Evolutionary conservation across 2,113 vertebrate genomes (phyloP).

Genomic region (Rousettus leschenaultii): DNA sequence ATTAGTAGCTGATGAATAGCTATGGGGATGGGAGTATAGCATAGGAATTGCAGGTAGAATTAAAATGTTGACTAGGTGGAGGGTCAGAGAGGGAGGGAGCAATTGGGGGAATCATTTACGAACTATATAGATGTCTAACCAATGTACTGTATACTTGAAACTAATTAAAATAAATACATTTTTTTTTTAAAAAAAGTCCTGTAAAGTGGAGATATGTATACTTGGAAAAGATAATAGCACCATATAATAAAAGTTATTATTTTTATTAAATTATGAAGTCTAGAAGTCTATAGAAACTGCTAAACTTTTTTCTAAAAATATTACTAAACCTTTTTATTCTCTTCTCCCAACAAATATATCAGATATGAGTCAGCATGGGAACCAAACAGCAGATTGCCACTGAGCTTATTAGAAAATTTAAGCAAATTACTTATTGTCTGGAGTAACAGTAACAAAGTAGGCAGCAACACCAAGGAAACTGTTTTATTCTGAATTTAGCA

Average conservation of each 20-base stretch:
- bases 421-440: slow-evolving; percentile 5
- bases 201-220: not conserved
- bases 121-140: too few relatives aligned
- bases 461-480: not conserved
- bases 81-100: too few relatives aligned
- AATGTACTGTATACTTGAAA: too few relatives aligned
- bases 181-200: not conserved
- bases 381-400: slow-evolving; percentile 7
- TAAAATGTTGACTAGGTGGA: too few relatives aligned
- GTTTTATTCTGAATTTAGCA: slow-evolving; percentile 1
- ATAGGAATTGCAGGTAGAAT: too few relatives aligned
- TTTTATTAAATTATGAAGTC: not conserved
- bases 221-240: not conserved
- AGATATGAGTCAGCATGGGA: not conserved
- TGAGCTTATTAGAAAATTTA: slow-evolving; percentile 19
- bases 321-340: not conserved
- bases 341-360: not conserved
- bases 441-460: not conserved
- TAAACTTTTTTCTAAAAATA: slow-evolving; percentile 32
- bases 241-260: not conserved
- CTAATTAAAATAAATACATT: too few relatives aligned
- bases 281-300: not conserved
- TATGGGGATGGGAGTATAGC: too few relatives aligned
- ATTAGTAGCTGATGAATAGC: too few relatives aligned
- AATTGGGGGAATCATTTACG: too few relatives aligned